These are phyloP conservation scores for Acrocephalus scirpaceus DNA, from an alignment of 2,797 vertebrate genomes.

Conservation along the genomic window DNA sequence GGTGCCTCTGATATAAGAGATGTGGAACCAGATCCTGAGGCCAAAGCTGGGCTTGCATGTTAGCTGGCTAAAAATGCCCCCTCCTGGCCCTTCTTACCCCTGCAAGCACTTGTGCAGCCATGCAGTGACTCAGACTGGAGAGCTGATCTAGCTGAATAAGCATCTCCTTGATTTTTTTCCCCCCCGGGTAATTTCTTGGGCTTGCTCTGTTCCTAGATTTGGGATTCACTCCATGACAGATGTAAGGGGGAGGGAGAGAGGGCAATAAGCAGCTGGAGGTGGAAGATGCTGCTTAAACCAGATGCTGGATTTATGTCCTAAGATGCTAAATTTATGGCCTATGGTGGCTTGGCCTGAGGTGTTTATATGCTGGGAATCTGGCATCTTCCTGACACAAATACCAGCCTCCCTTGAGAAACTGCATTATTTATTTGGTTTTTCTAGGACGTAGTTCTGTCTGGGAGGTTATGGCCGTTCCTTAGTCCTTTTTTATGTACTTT, in stretches of 20 bases:
- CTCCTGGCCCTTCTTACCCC: conserved; percentile 54
- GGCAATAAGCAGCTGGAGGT: background rate
- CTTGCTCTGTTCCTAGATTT: background rate
- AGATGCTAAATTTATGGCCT: background rate
- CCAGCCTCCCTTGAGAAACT: background rate
- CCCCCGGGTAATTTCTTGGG: background rate
- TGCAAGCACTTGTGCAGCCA: background rate
- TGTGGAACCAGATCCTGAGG: background rate
- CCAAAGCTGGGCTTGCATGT: background rate
- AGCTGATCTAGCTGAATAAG: background rate
- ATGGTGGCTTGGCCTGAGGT: background rate
- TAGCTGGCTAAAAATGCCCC: conserved; percentile 61
- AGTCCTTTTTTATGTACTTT: background rate
- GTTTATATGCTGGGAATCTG: conserved; percentile 13
- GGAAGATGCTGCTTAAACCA: background rate
- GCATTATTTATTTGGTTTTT: conserved; percentile 21
- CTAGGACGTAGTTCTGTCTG: background rate
- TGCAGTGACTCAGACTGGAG: background rate
- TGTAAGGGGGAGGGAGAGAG: background rate
- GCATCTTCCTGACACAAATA: background rate
- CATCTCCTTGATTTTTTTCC: background rate
- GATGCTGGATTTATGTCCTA: background rate
- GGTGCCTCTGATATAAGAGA: background rate
- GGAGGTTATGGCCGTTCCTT: background rate
- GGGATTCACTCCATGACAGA: background rate